Percentiles rank a stretch among this genome's conserved stretches.
Evolutionary conservation across 2,797 vertebrate species (phyloP).

Genomic region (Tarsius wallacei): DNA sequence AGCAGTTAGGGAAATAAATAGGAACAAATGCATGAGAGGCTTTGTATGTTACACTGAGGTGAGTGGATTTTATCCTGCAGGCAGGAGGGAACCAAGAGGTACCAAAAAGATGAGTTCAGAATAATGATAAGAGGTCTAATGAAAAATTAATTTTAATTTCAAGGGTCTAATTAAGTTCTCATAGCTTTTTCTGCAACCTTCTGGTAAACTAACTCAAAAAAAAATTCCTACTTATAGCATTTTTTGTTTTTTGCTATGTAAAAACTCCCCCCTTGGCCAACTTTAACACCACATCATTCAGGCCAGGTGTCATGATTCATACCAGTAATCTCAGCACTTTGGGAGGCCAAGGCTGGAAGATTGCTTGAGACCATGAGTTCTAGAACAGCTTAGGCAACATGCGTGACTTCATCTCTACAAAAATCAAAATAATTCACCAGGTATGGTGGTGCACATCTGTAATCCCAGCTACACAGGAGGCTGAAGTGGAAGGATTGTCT

Average conservation of each 20-base stretch:
- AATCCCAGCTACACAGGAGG: too few species aligned
- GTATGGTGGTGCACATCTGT: too few species aligned
- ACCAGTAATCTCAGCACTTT: too few species aligned
- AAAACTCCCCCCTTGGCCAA: not conserved
- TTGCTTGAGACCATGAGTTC: too few species aligned
- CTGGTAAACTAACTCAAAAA: not conserved
- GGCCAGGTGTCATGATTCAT: too few species aligned
- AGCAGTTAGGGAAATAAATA: not conserved
- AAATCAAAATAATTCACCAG: too few species aligned
- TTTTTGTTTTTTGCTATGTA: not conserved
- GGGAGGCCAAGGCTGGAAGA: too few species aligned
- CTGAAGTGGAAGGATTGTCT: too few species aligned
- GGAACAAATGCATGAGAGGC: fast-evolving
- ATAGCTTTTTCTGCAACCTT: not conserved
- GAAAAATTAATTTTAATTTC: not conserved
- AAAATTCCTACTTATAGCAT: not conserved
- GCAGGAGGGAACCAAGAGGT: not conserved
- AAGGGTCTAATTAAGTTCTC: not conserved
- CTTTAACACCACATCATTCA: not conserved
- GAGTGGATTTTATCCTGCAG: not conserved
- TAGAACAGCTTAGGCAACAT: too few species aligned
- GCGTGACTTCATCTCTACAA: too few species aligned
- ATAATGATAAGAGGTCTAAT: not conserved
- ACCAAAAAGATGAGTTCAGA: not conserved
- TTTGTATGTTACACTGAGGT: not conserved